Percentiles rank a stretch among this genome's conserved stretches.
Conservation (phyloP, 1,140 invertebrate species). For the Coptotermes formosanus region DNA sequence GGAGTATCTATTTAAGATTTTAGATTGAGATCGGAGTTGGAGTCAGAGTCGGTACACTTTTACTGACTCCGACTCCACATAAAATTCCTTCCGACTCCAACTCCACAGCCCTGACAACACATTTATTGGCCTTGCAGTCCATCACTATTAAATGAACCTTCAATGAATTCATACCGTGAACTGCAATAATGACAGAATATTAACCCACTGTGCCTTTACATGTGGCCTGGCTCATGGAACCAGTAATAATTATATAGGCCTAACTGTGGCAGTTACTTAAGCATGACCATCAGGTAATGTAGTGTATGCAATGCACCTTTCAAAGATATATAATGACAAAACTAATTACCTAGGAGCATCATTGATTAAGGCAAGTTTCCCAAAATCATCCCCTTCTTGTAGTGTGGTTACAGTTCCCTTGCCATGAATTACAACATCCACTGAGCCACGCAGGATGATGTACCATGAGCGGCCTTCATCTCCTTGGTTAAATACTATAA, state of each 20-base stretch:
- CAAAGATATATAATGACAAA: neutral
- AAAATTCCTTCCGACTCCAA: too few species aligned
- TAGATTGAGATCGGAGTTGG: too few species aligned
- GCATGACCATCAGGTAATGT: neutral
- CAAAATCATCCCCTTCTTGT: constrained; percentile 86
- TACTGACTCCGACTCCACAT: too few species aligned
- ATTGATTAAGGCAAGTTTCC: constrained; percentile 84
- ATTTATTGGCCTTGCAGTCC: too few species aligned
- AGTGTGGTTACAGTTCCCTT: constrained; percentile 82
- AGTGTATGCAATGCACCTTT: neutral
- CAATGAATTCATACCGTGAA: too few species aligned
- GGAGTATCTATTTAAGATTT: too few species aligned
- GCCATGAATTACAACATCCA: constrained; percentile 83
- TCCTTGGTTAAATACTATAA: constrained; percentile 82
- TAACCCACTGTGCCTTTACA: too few species aligned
- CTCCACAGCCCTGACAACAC: too few species aligned
- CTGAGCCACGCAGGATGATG: constrained; percentile 79
- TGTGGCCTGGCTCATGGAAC: too few species aligned
- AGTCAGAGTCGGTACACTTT: too few species aligned
- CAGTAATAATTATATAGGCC: neutral
- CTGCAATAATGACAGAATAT: too few species aligned
- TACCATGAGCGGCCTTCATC: constrained; percentile 89
- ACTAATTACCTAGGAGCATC: constrained; percentile 74
- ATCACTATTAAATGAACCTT: too few species aligned
- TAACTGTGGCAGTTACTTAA: neutral